Evolutionary conservation across 1,140 invertebrate genomes (phyloP).

Genomic region (Drusus annulatus): DNA sequence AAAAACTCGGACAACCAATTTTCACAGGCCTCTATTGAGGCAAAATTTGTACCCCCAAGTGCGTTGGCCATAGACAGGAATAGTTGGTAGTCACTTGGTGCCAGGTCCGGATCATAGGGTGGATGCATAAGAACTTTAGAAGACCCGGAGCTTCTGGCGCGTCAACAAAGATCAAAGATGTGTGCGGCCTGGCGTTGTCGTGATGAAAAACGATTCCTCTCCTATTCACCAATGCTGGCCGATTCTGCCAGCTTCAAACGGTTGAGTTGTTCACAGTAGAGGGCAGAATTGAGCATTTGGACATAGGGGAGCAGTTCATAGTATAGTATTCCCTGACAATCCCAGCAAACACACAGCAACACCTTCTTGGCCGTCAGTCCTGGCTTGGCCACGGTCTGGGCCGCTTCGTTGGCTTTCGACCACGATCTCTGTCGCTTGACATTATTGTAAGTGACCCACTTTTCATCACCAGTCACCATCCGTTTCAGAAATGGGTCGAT

Average conservation of each 20-base stretch:
- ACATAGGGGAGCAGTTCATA: background rate
- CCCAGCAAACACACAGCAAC: constrained; percentile 23
- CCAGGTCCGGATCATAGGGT: constrained; percentile 4
- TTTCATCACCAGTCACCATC: constrained; percentile 26
- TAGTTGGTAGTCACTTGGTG: constrained; percentile 4
- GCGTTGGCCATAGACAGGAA: constrained; percentile 7
- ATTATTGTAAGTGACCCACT: constrained; percentile 18
- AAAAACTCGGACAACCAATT: background rate
- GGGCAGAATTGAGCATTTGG: background rate
- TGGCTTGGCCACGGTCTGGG: constrained; percentile 12
- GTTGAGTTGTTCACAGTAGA: constrained; percentile 22
- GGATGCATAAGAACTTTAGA: background rate
- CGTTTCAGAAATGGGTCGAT: constrained; percentile 25
- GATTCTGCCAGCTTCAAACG: background rate
- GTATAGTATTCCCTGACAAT: background rate
- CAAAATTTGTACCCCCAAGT: background rate
- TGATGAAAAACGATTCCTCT: constrained; percentile 22
- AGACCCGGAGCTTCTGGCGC: too few relatives aligned
- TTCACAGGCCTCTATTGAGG: constrained; percentile 1
- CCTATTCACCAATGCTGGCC: constrained; percentile 27
- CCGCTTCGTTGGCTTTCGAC: constrained; percentile 24
- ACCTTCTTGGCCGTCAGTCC: constrained; percentile 13
- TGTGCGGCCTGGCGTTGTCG: constrained; percentile 22
- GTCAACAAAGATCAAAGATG: background rate
- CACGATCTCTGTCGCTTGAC: constrained; percentile 17